Evolutionary conservation across 2,888 invertebrate species (phyloP), one percentile per base, ranked within the genome.

Genomic region (Nezara viridula): DNA sequence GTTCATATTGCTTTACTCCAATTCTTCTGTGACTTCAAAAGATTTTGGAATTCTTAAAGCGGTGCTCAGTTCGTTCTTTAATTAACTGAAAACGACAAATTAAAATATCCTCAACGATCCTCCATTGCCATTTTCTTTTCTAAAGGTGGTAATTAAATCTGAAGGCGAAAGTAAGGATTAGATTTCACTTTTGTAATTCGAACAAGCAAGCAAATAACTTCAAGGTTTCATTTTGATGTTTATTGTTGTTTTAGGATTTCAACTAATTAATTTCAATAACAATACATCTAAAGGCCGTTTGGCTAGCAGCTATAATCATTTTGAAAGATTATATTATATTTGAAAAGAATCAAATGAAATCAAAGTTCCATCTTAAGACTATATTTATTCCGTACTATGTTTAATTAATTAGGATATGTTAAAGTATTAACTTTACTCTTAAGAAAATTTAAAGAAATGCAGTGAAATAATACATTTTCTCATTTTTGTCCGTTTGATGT

Each of bases 71-170:
- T 55, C n/a, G 55, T n/a, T 55, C 7, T 55, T 55, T 55, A 55
- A 55, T 55, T 55, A 55, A 55, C 55, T n/a, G 55, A 55, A 55
- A 55, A 55, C n/a, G 24, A 55, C 50, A 50, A 50, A 50, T 50
- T 2, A 49, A 50, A 50, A 12, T 24, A 55, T 55, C 55, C 55
- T 55, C n/a, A n/a, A 55, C n/a, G 55, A 55, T 55, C 55, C n/a
- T 10, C n/a, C 55, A 9, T 24, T 10, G 10, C 52, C 52, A 4
- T 24, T 52, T 9, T 21, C 1, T 52, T 52, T 52, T 21, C 52
- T 52, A 24, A 52, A 52, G 24, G 52, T n/a, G 55, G 24, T 55
- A 7, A 55, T 55, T 55, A 55, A 55, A 55, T n/a, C n/a, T n/a
- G n/a, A 7, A 5, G n/a, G 10, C 7, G n/a, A 55, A 55, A 55